Evolutionary conservation across 1,140 invertebrate species (phyloP), one percentile per base, ranked within the genome.

Genomic region (Leptinotarsa lineolata): DNA sequence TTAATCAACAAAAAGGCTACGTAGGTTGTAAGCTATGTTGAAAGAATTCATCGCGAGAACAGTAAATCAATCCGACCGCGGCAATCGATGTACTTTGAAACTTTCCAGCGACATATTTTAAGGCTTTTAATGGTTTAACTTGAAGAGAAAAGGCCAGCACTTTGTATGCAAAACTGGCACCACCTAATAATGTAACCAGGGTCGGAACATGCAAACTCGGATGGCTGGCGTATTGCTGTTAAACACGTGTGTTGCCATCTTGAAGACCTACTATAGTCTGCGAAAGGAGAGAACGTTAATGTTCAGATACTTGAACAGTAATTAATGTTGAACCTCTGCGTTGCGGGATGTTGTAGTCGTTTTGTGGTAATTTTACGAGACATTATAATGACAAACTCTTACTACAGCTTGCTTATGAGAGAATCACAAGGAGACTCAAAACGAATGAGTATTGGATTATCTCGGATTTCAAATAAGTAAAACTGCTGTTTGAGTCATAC

Each of bases 221-320:
- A 3, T 54, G 15, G n/a, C 4, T 15, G 16, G 18, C 20, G 68
- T 15, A 24, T 59, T 15, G 68, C 54, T 59, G 68, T 59, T 69
- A 21, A 69, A 69, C 68, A 69, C 68, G 68, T 69, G 68, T 59
- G 48, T 16, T 22, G 21, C 21, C 48, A 69, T 54, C 24, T 69
- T 59, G 20, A 69, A 22, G 48, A 46, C 54, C 48, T 59, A 59
- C 20, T 69, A 69, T 58, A 54, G 68, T 13, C n/a, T 69, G 15
- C 48, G 48, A 18, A 54, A 54, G 15, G 48, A 18, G n/a, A 54
- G 48, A 54, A 54, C 21, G 8, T 39, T 21, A 16, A 16, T 39
- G 63, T 21, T 65, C 63, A 15, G 21, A 15, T 54, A 54, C 48
- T 54, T 39, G 63, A 24, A 24, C 18, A 16, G 15, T 39, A 65